A percentile compares a stretch with the other conserved stretches of the same genome.
Evolutionary conservation across 2,797 vertebrate genomes (phyloP).

Genomic region (Sebastes nivosus): DNA sequence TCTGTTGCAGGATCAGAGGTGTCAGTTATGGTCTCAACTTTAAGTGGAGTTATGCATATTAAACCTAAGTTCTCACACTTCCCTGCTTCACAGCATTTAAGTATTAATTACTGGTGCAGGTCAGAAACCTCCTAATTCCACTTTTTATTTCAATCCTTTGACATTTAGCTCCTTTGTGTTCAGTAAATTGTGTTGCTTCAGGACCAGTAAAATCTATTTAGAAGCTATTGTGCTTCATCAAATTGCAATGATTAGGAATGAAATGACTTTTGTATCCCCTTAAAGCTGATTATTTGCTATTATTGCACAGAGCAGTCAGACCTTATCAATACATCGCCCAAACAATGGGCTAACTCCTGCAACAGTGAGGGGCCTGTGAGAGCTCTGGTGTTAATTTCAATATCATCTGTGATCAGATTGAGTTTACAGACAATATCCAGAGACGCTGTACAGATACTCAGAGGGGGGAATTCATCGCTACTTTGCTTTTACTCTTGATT

Average conservation of each 20-base stretch:
- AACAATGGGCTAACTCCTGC: conserved; percentile 9
- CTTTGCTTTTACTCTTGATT: background rate
- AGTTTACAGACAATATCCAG: background rate
- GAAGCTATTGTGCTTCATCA: background rate
- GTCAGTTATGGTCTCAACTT: background rate
- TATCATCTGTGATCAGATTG: conserved; percentile 10
- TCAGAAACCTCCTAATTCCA: background rate
- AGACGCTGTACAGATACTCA: background rate
- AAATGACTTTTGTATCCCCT: background rate
- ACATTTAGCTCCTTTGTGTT: background rate
- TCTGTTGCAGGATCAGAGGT: background rate
- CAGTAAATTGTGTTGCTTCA: background rate
- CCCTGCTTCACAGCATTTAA: background rate
- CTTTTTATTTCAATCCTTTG: background rate
- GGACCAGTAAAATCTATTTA: background rate
- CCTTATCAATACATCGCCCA: background rate
- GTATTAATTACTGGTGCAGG: background rate
- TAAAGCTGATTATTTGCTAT: background rate
- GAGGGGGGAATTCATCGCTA: background rate
- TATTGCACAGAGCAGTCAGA: background rate
- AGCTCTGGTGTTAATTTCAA: background rate
- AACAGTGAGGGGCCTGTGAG: background rate
- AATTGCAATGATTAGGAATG: background rate
- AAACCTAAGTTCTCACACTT: background rate
- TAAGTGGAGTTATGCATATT: background rate